Base-by-base conservation (phyloP, 2,113 vertebrate species). In the Leuciscus idus region DNA sequence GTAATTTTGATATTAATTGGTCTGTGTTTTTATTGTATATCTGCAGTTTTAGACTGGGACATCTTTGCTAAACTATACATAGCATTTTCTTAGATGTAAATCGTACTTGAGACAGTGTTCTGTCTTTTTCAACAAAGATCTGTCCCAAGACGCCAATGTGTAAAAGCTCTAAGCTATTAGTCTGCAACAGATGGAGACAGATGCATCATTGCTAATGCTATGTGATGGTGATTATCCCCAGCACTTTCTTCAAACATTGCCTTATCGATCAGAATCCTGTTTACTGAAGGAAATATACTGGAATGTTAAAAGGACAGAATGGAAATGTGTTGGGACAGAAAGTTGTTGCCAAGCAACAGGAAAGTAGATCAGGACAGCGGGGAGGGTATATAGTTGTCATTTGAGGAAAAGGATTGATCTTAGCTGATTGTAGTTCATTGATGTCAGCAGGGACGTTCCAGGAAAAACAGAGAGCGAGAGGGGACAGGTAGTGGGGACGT, bases 341-440 rank as follows among this genome's bases (percentile, higher is more conserved):
- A 89, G 90, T 57, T 11, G 86, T 90, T 91, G 88, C 88, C 86
- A 84, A 82, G 89, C 87, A 91, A 90, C 91, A 78, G 82, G 23
- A 85, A 86, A 90, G 81, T 90, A 87, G 90, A 89, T 84, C 88
- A 90, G 90, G 90, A 88, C 73, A 7, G 68, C 46, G 55, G 52
- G 84, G 81, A 70, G 85, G 48, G 78, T 81, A 73, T 77, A 72
- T 79, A 59, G 57, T 75, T 83, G 84, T 90, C 87, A 87, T 85
- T 84, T 87, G 57, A 76, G 79, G 86, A 82, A 73, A 64, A 86
- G 84, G 84, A 91, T 92, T 92, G 92, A 87, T 89, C 86, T 68
- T 70, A 43, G 79, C 61, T 72, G 19, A 87, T 81, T 30, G 73
- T 84, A 79, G 80, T 70, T 80, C 61, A 77, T 33, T 86, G 83